Evolutionary conservation across 2,888 invertebrate species (phyloP).

Genomic region (Catotricha subobsoleta): DNA sequence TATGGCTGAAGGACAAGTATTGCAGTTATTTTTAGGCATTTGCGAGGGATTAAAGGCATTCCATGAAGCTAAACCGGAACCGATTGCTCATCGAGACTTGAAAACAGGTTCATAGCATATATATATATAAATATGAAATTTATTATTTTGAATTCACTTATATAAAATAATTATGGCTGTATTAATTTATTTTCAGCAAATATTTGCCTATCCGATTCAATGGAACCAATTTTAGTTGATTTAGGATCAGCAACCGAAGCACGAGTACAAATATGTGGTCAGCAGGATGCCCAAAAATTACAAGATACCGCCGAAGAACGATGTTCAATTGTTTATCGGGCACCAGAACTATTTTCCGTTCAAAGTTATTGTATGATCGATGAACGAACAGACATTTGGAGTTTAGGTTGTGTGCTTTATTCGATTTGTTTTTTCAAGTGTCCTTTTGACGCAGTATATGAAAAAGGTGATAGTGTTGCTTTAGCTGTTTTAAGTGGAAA

Average conservation of each 20-base stretch:
- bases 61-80: slow-evolving; percentile 51
- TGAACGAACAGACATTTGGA: slow-evolving; percentile 78
- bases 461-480: slow-evolving; percentile 72
- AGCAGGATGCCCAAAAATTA: slow-evolving; percentile 47
- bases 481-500: slow-evolving; percentile 64
- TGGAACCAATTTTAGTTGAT: slow-evolving; percentile 63
- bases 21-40: slow-evolving; percentile 51
- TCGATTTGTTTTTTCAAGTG: slow-evolving; percentile 72
- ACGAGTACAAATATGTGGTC: slow-evolving; percentile 41
- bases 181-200: slow-evolving; percentile 35
- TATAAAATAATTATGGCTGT: background rate
- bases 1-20: slow-evolving; percentile 43
- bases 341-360: slow-evolving; percentile 75
- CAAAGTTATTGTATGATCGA: slow-evolving; percentile 64
- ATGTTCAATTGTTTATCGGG: slow-evolving; percentile 74
- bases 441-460: slow-evolving; percentile 68
- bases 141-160: background rate
- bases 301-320: slow-evolving; percentile 69
- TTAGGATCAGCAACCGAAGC: slow-evolving; percentile 53
- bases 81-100: slow-evolving; percentile 65
- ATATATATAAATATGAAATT: background rate
- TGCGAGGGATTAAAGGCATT: slow-evolving; percentile 57
- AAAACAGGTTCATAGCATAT: slow-evolving; percentile 54
- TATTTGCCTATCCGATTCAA: slow-evolving; percentile 52
- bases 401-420: slow-evolving; percentile 68